Evolutionary conservation across 2,113 vertebrate species (phyloP).

Genomic region (Leiothrix lutea): DNA sequence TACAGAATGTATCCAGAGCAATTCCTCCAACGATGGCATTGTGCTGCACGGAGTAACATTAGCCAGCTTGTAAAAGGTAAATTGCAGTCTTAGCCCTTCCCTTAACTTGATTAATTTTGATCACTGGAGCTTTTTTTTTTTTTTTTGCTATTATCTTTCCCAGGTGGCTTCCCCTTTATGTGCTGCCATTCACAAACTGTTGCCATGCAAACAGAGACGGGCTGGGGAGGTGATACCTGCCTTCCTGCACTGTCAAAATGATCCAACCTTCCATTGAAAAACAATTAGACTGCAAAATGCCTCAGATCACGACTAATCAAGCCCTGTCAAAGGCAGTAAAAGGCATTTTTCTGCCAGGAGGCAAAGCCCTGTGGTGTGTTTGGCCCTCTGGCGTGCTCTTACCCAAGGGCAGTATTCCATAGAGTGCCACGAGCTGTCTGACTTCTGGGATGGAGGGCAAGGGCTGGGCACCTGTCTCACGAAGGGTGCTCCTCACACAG

Average conservation of each 20-base stretch:
- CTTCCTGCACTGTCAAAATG: not conserved
- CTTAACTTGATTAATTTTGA: slow-evolving; percentile 48
- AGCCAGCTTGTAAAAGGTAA: slow-evolving; percentile 32
- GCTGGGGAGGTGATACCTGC: not conserved
- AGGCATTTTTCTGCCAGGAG: not conserved
- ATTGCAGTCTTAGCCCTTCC: slow-evolving; percentile 10
- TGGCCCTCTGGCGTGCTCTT: slow-evolving; percentile 16
- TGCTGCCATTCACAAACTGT: slow-evolving; percentile 1
- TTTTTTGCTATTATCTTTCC: not conserved
- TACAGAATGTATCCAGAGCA: not conserved
- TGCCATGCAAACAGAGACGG: not conserved
- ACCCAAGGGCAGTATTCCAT: slow-evolving; percentile 84
- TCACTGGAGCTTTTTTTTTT: slow-evolving; percentile 12
- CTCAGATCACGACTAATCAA: not conserved
- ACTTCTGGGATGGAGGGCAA: slow-evolving; percentile 82
- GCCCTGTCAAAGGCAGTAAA: not conserved
- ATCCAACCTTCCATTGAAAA: not conserved
- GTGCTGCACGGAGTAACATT: not conserved
- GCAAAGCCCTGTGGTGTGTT: not conserved
- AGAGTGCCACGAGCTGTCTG: slow-evolving; percentile 81
- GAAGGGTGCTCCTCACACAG: slow-evolving; percentile 75
- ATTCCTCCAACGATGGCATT: not conserved
- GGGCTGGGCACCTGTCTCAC: slow-evolving; percentile 70
- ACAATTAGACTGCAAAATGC: not conserved
- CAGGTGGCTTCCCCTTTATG: not conserved